phyloP scores from a whole-genome alignment of 2,113 vertebrate species.

The Etheostoma spectabile region DNA sequence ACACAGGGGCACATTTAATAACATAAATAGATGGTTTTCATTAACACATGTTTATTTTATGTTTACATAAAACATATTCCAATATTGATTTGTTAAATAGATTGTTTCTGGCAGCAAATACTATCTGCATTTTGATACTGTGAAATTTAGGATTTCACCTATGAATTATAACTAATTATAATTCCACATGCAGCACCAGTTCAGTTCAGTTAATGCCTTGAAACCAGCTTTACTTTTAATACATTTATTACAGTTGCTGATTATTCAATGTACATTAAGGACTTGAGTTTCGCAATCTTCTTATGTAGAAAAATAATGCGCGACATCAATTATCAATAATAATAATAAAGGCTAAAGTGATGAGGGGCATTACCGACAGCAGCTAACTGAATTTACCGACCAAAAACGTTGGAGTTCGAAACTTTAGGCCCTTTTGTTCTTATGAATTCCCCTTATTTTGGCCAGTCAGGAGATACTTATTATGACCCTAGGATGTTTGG shows the following conservation, averaged over 20 bases:
- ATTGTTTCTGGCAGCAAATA: background rate
- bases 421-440: background rate
- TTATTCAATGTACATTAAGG: background rate
- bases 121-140: background rate
- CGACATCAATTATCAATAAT: too few relatives aligned
- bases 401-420: background rate
- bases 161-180: too few relatives aligned
- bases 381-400: background rate
- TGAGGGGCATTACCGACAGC: background rate
- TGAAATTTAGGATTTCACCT: too few relatives aligned
- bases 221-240: background rate
- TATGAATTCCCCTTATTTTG: background rate
- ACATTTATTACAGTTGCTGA: background rate
- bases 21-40: background rate
- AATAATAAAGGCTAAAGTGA: background rate
- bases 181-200: background rate
- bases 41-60: background rate
- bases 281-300: background rate
- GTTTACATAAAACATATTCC: background rate
- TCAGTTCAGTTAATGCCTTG: background rate
- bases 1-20: background rate
- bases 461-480: background rate
- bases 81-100: background rate
- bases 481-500: background rate
- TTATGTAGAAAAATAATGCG: background rate